Evolutionary conservation across 1,140 invertebrate genomes (phyloP).

Genomic region (Ptiloglossa arizonensis): DNA sequence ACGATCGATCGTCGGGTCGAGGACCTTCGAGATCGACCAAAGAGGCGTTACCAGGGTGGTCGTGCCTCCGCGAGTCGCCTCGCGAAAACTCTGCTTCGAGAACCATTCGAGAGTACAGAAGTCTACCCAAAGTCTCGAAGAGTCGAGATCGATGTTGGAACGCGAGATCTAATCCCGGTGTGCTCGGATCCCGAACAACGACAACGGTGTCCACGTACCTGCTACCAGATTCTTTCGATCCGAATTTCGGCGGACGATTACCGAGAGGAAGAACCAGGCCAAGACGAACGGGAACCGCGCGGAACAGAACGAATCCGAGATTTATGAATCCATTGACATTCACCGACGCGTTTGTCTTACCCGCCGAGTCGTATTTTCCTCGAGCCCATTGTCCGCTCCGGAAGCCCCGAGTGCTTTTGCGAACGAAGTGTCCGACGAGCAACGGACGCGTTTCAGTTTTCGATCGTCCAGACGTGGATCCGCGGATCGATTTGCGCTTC

Average conservation of each 20-base stretch:
- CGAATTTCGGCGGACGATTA: slow-evolving; percentile 25
- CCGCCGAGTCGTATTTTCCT: slow-evolving; percentile 32
- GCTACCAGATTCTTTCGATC: neutral
- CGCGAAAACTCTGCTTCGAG: too few relatives aligned
- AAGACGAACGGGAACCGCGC: slow-evolving; percentile 35
- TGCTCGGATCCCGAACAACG: slow-evolving; percentile 1
- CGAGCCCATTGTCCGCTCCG: slow-evolving; percentile 9
- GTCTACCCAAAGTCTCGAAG: too few relatives aligned
- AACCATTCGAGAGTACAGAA: too few relatives aligned
- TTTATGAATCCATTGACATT: slow-evolving; percentile 40
- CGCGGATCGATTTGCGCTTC: too few relatives aligned
- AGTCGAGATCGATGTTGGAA: too few relatives aligned
- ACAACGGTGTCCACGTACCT: neutral
- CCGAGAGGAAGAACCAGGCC: neutral
- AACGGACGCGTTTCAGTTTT: too few relatives aligned
- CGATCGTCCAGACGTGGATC: too few relatives aligned
- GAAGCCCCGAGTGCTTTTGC: neutral
- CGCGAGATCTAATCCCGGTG: too few relatives aligned
- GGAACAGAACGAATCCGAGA: slow-evolving; percentile 41
- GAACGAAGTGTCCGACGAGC: neutral
- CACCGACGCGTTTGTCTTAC: slow-evolving; percentile 34
- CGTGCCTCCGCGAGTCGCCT: too few relatives aligned
- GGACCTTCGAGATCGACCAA: too few relatives aligned
- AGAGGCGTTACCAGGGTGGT: too few relatives aligned
- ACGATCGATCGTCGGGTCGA: too few relatives aligned